Percentiles rank a stretch among this genome's conserved stretches.
These are phyloP conservation scores for Ophion ellenae DNA, from an alignment of 2,888 invertebrate species.

Conservation along the genomic window DNA sequence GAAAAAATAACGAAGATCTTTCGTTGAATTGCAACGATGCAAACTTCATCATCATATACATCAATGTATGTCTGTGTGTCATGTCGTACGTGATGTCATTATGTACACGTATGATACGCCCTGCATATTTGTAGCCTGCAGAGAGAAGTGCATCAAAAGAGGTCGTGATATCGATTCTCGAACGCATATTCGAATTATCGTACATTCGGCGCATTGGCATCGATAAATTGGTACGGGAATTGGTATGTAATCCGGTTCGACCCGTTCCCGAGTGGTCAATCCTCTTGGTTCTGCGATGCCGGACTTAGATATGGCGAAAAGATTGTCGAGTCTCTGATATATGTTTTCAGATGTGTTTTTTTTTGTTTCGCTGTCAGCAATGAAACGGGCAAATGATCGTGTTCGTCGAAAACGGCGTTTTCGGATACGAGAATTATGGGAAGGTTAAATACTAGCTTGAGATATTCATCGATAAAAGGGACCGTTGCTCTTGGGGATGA, in stretches of 20 bases:
- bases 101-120: conserved; percentile 8
- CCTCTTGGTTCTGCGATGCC: conserved; percentile 18
- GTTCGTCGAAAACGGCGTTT: conserved; percentile 9
- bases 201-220: conserved; percentile 25
- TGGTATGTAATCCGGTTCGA: conserved; percentile 45
- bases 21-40: too few relatives aligned
- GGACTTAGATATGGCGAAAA: conserved; percentile 37
- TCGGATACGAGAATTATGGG: background rate
- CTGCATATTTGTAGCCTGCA: background rate
- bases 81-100: background rate
- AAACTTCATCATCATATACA: too few relatives aligned
- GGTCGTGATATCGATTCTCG: conserved; percentile 37
- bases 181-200: conserved; percentile 34
- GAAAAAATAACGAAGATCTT: too few relatives aligned
- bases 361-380: background rate
- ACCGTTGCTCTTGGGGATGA: background rate
- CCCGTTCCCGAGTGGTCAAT: conserved; percentile 32
- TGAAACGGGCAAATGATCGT: conserved; percentile 26
- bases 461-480: conserved; percentile 16
- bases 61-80: too few relatives aligned
- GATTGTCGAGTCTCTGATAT: conserved; percentile 15
- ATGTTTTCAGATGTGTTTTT: background rate
- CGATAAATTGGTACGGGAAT: conserved; percentile 47
- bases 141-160: conserved; percentile 31
- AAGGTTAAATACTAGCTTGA: background rate